Conservation (phyloP, 1,140 invertebrate species). For the Scylla paramamosain region DNA sequence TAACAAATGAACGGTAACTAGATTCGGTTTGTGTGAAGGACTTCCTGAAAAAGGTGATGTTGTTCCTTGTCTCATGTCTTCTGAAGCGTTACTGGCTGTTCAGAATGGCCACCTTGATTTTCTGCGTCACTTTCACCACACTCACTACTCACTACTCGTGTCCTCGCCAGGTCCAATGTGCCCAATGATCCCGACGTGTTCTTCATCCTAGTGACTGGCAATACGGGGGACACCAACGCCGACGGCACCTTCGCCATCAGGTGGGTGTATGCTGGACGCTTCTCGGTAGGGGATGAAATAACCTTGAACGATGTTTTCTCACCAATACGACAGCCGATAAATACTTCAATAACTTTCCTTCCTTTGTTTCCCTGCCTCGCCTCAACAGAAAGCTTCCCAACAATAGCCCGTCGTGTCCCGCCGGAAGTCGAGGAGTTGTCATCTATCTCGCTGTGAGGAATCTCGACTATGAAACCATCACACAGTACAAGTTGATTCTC, state of each 20-base stretch:
- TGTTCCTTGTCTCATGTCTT: too few relatives aligned
- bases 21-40: too few relatives aligned
- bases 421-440: constrained; percentile 29
- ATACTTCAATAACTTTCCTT: background rate
- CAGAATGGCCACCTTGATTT: too few relatives aligned
- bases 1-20: too few relatives aligned
- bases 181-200: constrained; percentile 45
- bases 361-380: background rate
- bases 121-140: too few relatives aligned
- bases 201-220: constrained; percentile 65
- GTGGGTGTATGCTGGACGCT: background rate
- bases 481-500: constrained; percentile 41
- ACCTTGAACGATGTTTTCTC: background rate
- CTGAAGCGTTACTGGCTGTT: too few relatives aligned
- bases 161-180: constrained; percentile 52
- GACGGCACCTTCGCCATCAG: constrained; percentile 70
- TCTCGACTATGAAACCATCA: constrained; percentile 63
- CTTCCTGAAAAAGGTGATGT: too few relatives aligned
- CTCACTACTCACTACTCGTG: background rate
- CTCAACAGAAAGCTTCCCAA: background rate
- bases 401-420: background rate
- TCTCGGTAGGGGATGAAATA: background rate
- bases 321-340: background rate
- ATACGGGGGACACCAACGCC: constrained; percentile 56
- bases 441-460: constrained; percentile 59